Percentiles rank a stretch among this genome's conserved stretches.
These are phyloP conservation scores for Mnemiopsis leidyi DNA, from an alignment of 37 sponge, comb jelly and placozoan genomes.

Conservation along the genomic window DNA sequence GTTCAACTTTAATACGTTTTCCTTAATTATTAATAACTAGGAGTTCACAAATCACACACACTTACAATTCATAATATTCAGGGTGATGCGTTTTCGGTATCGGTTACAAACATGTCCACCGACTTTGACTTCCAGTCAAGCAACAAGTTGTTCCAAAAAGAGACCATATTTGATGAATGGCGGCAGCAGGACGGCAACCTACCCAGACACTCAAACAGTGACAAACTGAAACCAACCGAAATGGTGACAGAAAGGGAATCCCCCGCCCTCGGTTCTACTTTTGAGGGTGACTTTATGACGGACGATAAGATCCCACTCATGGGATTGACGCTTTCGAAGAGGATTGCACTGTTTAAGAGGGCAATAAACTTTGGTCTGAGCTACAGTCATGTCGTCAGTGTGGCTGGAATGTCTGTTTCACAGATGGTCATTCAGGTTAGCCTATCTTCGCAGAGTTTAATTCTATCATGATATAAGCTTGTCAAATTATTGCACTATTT, in stretches of 20 bases:
- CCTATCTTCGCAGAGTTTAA: no score
- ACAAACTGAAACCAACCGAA: conserved; percentile 31
- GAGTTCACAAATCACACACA: no score
- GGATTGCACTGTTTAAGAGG: conserved; percentile 38
- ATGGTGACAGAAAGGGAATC: conserved; percentile 3
- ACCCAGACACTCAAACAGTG: neutral
- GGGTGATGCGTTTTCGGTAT: conserved; percentile 24
- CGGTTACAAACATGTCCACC: neutral
- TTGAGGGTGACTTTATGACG: conserved; percentile 15
- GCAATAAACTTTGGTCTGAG: conserved; percentile 33
- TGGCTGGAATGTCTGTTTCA: conserved; percentile 37
- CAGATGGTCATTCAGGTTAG: conserved; percentile 63
- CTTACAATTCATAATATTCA: neutral
- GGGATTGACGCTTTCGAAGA: neutral
- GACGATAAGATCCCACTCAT: conserved; percentile 37
- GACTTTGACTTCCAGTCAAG: conserved; percentile 58
- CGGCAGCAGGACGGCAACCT: neutral
- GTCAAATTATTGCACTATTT: no score
- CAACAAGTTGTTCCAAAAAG: conserved; percentile 63
- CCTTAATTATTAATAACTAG: no score
- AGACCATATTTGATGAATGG: conserved; percentile 58
- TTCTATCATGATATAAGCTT: no score
- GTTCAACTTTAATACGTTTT: no score
- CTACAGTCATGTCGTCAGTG: conserved; percentile 60
- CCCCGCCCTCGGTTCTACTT: neutral